Evolutionary conservation across 2,888 invertebrate species (phyloP), one percentile per base, ranked within the genome.

Genomic region (Coleophora flavipennella): DNA sequence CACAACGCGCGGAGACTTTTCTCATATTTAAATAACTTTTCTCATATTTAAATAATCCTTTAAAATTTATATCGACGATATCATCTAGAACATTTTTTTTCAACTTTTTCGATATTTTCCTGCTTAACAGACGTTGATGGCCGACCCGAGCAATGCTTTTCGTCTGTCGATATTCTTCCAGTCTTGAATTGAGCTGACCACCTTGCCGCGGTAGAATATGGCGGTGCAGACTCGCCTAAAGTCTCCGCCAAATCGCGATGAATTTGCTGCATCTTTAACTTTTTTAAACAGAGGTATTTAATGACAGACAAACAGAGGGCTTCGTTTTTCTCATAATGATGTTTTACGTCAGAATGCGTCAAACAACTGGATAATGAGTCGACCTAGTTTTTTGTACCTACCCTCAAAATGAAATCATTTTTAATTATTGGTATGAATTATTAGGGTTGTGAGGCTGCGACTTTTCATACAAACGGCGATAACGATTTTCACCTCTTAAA

Each of bases 131-230:
- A 7, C 10, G 29, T 36, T 10, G 36, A 26, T 20, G 29, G 36
- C 26, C 36, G 36, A 12, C 36, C 36, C 13, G 28, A 13, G 36
- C 36, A 29, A 8, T 13, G 36, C 6, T 35, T 10, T 9, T 29
- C 36, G 12, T 36, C 28, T 4, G 20, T 13, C 6, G 20, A 13
- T n/a, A 29, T 36, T 36, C 29, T 28, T 13, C 36, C 36, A 1
- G 7, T 12, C 9, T 35, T 35, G 2, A 3, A 33, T 27, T 29
- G 26, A 13, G 28, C 29, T 9, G 26, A 36, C 36, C 28, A 36
- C 25, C 28, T 25, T 13, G 29, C 36, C 6, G 13, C 29, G 4
- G 29, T 29, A 36, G 29, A 36, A 36, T 36, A 28, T 36, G 36
- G 36, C 10, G 36, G n/a, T n/a, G n/a, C n/a, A 29, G 9, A 6